These are phyloP conservation scores for Brotula barbata DNA, from an alignment of 2,797 vertebrate genomes.

Conservation along the genomic window DNA sequence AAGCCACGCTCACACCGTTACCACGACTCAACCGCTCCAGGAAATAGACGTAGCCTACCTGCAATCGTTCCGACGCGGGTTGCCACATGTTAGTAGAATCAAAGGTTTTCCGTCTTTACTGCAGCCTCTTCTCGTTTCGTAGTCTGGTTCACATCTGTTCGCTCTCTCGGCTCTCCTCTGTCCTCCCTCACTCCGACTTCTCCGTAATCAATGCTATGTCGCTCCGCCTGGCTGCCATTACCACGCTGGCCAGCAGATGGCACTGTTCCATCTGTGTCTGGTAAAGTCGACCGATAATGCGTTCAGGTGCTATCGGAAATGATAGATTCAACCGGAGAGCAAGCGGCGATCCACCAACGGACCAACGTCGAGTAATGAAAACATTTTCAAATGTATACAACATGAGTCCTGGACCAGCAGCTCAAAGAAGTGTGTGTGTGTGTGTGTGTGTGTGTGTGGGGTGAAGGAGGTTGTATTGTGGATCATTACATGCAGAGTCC, in stretches of 20 bases:
- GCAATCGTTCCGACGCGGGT: constrained; percentile 94
- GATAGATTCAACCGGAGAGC: too few species aligned
- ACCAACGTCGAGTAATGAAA: not conserved
- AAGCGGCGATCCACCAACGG: not conserved
- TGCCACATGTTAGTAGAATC: constrained; percentile 89
- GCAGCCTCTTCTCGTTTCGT: constrained; percentile 64
- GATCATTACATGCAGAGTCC: too few species aligned
- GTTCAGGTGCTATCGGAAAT: constrained; percentile 47
- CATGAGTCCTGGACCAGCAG: too few species aligned
- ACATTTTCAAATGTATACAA: too few species aligned
- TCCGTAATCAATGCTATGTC: constrained; percentile 70
- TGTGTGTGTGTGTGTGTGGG: too few species aligned
- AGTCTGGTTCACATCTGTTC: constrained; percentile 80
- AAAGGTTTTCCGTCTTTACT: constrained; percentile 62
- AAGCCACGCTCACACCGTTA: constrained; percentile 23
- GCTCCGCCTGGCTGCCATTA: constrained; percentile 81
- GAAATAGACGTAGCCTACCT: constrained; percentile 79
- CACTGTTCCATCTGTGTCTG: constrained; percentile 8
- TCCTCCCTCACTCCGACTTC: constrained; percentile 60
- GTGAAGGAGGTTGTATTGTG: too few species aligned
- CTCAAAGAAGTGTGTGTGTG: too few species aligned
- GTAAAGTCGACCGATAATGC: constrained; percentile 24
- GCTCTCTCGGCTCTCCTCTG: constrained; percentile 62
- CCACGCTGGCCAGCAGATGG: constrained; percentile 64
- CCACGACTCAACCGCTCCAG: constrained; percentile 28